phyloP scores from a whole-genome alignment of 2,888 invertebrate genomes.

The Nomada fucata region DNA sequence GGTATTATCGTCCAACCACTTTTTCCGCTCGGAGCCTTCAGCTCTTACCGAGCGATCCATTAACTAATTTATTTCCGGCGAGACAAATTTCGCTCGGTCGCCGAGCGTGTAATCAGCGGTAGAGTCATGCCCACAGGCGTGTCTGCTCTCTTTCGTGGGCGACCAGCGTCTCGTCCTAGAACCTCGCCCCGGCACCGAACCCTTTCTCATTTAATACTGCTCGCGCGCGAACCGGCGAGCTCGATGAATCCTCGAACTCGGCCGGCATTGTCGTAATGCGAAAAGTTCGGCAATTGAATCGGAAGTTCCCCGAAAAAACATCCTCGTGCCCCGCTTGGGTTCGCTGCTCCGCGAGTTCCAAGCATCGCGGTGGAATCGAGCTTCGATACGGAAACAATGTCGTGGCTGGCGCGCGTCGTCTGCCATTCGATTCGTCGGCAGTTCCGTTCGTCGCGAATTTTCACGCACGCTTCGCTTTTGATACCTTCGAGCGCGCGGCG shows the following conservation, averaged over 20 bases:
- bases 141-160: conserved; percentile 53
- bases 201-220: conserved; percentile 59
- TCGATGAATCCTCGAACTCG: conserved; percentile 67
- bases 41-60: conserved; percentile 58
- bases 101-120: conserved; percentile 74
- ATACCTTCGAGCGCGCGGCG: too few relatives aligned
- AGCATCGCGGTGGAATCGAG: conserved; percentile 1
- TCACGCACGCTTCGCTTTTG: not conserved
- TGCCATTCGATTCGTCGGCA: conserved; percentile 31
- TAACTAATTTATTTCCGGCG: conserved; percentile 75
- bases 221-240: conserved; percentile 18
- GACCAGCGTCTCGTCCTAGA: not conserved
- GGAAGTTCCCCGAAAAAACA: conserved; percentile 78
- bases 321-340: not conserved
- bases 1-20: not conserved
- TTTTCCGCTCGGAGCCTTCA: not conserved
- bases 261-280: conserved; percentile 76
- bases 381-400: conserved; percentile 60
- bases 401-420: not conserved
- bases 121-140: conserved; percentile 42
- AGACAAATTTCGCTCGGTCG: conserved; percentile 72
- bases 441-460: conserved; percentile 15
- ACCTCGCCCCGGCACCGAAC: conserved; percentile 1
- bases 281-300: conserved; percentile 78
- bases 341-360: not conserved